Conservation (phyloP, 2,888 invertebrate genomes). For the Timema podura region DNA sequence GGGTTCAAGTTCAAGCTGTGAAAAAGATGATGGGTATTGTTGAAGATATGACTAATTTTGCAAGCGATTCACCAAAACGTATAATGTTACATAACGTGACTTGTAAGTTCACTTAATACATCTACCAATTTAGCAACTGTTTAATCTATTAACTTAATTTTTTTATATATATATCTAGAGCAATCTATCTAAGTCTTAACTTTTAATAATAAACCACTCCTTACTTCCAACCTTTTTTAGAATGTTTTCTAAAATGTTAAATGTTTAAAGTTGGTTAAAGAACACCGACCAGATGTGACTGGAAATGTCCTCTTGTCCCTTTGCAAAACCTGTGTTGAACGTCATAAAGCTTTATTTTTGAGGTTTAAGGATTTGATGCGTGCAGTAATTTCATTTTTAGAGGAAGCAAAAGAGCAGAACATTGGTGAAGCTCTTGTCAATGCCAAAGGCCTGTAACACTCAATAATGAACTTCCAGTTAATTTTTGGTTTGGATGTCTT, state of each 20-base stretch:
- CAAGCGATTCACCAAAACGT: too few relatives aligned
- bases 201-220: too few relatives aligned
- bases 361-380: background rate
- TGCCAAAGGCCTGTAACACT: background rate
- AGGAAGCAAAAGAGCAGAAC: background rate
- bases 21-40: too few relatives aligned
- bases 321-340: background rate
- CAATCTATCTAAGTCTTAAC: too few relatives aligned
- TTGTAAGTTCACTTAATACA: too few relatives aligned
- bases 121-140: too few relatives aligned
- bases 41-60: too few relatives aligned
- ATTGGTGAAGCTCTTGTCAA: constrained; percentile 3
- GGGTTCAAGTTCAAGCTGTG: too few relatives aligned
- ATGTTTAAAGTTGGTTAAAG: background rate
- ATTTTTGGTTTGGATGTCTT: background rate
- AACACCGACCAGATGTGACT: background rate
- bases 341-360: background rate
- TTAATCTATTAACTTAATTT: too few relatives aligned
- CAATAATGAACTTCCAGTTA: background rate
- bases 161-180: too few relatives aligned
- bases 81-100: too few relatives aligned
- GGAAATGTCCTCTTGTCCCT: background rate
- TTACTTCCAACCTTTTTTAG: too few relatives aligned
- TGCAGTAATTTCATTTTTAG: background rate
- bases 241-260: background rate